Evolutionary conservation across 2,888 invertebrate species (phyloP), one percentile per base, ranked within the genome.

Genomic region (Heteropelma amictum): DNA sequence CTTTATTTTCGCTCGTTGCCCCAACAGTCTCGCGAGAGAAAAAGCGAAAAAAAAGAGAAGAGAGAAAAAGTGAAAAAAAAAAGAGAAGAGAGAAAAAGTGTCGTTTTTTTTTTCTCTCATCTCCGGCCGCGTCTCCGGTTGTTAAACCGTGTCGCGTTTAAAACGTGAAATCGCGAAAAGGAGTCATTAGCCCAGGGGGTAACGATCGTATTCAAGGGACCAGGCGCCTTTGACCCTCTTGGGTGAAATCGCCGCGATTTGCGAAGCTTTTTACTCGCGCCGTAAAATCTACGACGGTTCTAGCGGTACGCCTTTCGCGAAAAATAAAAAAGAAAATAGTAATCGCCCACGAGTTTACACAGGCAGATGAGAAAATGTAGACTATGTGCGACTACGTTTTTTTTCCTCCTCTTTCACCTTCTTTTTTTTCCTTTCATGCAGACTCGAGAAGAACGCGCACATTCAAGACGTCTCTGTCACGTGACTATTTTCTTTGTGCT

Each of bases 191-290:
- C 72, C 60, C 38, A 61, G n/a, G n/a, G 71, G 64, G 81, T 84
- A 84, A 87, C 83, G 82, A 82, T 83, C 79, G 84, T 81, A 85
- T 87, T 86, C 85, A 86, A 76, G 77, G 60, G 47, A 21, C 77
- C 70, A 26, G 49, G 80, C 79, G 81, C 82, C 85, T 85, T 84
- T 83, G 84, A 85, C 83, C 80, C 77, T 72, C 42, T 68, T 65
- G 72, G 72, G 64, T 60, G 42, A 64, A 61, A 56, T 38, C 56
- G 60, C 71, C 47, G 42, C 65, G 19, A 54, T 77, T 30, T 42
- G 28, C 19, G 45, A 61, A n/a, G n/a, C n/a, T n/a, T 42, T 61
- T 68, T 67, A 51, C 58, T 47, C 60, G 19, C n/a, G 53, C 19
- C 61, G 65, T 61, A 54, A 61, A 70, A 70, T 61, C 45, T 35